Evolutionary conservation across 2,888 invertebrate species (phyloP).

Genomic region (Synanthedon formicaeformis): DNA sequence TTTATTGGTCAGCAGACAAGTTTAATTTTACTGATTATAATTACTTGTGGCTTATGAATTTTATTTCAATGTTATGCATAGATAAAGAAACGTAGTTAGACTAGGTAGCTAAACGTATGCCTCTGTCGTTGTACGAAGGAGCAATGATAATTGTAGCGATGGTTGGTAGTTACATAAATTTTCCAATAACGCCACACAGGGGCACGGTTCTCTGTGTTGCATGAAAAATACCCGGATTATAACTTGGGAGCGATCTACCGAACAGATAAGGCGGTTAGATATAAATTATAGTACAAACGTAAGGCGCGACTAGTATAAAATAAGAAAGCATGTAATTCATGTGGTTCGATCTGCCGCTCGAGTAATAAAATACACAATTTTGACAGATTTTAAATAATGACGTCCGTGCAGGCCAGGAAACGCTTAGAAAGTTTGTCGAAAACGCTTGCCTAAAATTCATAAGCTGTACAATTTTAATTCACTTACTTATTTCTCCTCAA

Average conservation of each 20-base stretch:
- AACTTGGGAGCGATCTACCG: conserved; percentile 59
- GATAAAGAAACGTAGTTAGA: background rate
- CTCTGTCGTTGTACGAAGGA: background rate
- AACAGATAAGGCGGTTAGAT: conserved; percentile 55
- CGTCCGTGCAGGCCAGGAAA: conserved; percentile 60
- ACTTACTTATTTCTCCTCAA: too few species aligned
- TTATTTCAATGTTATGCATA: background rate
- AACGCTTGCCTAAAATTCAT: conserved; percentile 35
- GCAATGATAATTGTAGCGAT: conserved; percentile 48
- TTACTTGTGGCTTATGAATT: background rate
- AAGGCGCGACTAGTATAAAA: conserved; percentile 67
- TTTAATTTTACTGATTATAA: background rate
- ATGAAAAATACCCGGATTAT: conserved; percentile 70
- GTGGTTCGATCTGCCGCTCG: conserved; percentile 48
- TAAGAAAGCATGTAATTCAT: conserved; percentile 69
- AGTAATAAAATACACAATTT: conserved; percentile 64
- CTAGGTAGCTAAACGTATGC: background rate
- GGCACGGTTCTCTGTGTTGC: conserved; percentile 25
- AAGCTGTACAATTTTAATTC: conserved; percentile 6
- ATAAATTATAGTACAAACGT: conserved; percentile 66
- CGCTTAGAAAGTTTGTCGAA: conserved; percentile 56
- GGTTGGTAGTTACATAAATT: conserved; percentile 54
- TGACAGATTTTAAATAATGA: conserved; percentile 69
- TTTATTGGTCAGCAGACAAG: conserved; percentile 27
- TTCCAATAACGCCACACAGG: conserved; percentile 32